Evolutionary conservation across 1,140 invertebrate species (phyloP).

Genomic region (Temnothorax curvispinosus): DNA sequence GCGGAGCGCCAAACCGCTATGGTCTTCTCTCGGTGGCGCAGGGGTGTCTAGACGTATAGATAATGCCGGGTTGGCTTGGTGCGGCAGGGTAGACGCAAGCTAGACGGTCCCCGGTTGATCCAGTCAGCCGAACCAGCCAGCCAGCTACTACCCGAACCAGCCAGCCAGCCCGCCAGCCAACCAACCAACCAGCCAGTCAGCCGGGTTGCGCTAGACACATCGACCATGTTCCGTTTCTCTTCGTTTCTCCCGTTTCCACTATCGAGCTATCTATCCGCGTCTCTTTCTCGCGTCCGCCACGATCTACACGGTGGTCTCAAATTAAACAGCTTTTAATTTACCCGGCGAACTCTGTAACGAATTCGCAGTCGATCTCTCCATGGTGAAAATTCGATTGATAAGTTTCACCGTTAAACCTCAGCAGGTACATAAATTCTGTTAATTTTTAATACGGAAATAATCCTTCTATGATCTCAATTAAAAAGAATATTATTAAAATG

Average conservation of each 20-base stretch:
- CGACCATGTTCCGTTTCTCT: constrained; percentile 76
- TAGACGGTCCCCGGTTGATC: constrained; percentile 77
- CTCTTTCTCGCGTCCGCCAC: constrained; percentile 46
- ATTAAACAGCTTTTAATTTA: constrained; percentile 39
- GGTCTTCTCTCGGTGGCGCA: constrained; percentile 76
- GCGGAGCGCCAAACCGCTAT: constrained; percentile 76
- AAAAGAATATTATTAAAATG: not conserved
- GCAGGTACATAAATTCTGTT: not conserved
- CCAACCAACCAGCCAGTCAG: constrained; percentile 69
- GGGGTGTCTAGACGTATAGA: constrained; percentile 78
- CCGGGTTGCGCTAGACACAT: constrained; percentile 78
- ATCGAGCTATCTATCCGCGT: constrained; percentile 47
- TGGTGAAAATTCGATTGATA: not conserved
- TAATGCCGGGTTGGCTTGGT: constrained; percentile 76
- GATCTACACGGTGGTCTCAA: constrained; percentile 43
- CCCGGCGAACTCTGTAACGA: not conserved
- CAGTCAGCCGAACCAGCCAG: constrained; percentile 76
- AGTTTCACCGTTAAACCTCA: not conserved
- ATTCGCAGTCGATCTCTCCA: not conserved
- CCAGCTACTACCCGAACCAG: constrained; percentile 72
- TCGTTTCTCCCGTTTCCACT: constrained; percentile 55
- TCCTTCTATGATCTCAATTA: not conserved
- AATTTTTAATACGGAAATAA: not conserved
- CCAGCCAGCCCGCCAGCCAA: constrained; percentile 70
- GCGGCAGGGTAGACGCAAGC: constrained; percentile 74